Evolutionary conservation across 2,888 invertebrate genomes (phyloP).

Genomic region (Acanthosepion pharaonis): DNA sequence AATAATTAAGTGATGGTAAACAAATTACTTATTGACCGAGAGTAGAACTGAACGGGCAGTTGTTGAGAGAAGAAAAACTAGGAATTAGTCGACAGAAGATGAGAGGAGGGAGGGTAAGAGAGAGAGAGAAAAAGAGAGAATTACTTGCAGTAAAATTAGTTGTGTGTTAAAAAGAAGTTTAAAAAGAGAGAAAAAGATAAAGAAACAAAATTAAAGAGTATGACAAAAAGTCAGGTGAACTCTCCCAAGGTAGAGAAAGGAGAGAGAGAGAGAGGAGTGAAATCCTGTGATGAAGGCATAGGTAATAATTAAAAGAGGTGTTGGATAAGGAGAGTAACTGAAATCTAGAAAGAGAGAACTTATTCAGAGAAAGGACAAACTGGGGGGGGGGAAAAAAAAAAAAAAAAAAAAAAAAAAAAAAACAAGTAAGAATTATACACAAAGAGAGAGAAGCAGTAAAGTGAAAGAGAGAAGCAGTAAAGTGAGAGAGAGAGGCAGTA

Average conservation of each 20-base stretch:
- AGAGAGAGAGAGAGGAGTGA: background rate
- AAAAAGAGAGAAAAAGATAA: no score
- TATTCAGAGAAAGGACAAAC: background rate
- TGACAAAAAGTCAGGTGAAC: background rate
- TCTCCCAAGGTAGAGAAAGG: background rate
- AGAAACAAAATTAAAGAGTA: background rate
- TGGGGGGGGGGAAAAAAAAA: background rate
- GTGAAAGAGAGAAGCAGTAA: no score
- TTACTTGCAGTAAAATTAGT: no score
- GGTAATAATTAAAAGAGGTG: background rate
- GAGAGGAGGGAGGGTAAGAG: background rate
- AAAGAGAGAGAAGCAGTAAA: no score
- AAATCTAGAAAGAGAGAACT: background rate
- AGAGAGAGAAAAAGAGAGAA: background rate
- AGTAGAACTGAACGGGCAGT: background rate
- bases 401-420: background rate
- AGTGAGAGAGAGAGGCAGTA: no score
- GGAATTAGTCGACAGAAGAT: background rate
- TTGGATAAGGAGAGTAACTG: background rate
- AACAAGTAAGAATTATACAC: background rate
- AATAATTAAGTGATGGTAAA: background rate
- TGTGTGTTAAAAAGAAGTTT: no score
- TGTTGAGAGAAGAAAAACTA: background rate
- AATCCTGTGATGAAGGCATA: background rate
- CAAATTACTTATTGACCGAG: background rate